Percentiles rank a stretch among this genome's conserved stretches.
phyloP scores from a whole-genome alignment of 1,140 invertebrate genomes.

The Aphelinus certus region DNA sequence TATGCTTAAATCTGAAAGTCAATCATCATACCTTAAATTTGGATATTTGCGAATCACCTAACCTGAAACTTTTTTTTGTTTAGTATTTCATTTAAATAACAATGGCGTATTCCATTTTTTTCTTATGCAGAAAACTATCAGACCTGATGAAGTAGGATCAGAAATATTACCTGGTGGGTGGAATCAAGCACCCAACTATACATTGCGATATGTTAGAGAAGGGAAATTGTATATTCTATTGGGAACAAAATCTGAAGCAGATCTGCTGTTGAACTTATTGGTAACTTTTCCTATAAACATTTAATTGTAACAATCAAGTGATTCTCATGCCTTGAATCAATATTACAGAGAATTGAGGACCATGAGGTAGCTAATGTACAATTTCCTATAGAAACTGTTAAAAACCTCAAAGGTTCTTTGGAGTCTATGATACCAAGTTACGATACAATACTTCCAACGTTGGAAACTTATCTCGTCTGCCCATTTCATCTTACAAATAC shows the following conservation, averaged over 20 bases:
- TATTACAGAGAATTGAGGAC: slow-evolving; percentile 60
- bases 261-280: slow-evolving; percentile 74
- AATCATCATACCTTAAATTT: too few relatives aligned
- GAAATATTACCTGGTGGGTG: slow-evolving; percentile 77
- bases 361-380: slow-evolving; percentile 57
- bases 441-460: slow-evolving; percentile 56
- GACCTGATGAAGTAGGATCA: slow-evolving; percentile 70
- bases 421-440: slow-evolving; percentile 61
- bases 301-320: slow-evolving; percentile 5
- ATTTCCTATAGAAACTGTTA: slow-evolving; percentile 63
- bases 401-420: slow-evolving; percentile 58
- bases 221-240: slow-evolving; percentile 74
- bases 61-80: neutral
- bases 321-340: neutral
- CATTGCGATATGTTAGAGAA: slow-evolving; percentile 73
- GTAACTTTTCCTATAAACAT: slow-evolving; percentile 59
- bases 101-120: too few relatives aligned
- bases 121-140: slow-evolving; percentile 67
- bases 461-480: slow-evolving; percentile 64
- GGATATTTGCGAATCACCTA: neutral
- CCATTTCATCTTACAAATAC: slow-evolving; percentile 49
- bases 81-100: neutral
- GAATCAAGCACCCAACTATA: slow-evolving; percentile 72
- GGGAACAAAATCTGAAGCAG: slow-evolving; percentile 71
- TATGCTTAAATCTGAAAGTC: slow-evolving; percentile 35